Evolutionary conservation across 2,888 invertebrate species (phyloP), one percentile per base, ranked within the genome.

Genomic region (Cremastinae sp.): DNA sequence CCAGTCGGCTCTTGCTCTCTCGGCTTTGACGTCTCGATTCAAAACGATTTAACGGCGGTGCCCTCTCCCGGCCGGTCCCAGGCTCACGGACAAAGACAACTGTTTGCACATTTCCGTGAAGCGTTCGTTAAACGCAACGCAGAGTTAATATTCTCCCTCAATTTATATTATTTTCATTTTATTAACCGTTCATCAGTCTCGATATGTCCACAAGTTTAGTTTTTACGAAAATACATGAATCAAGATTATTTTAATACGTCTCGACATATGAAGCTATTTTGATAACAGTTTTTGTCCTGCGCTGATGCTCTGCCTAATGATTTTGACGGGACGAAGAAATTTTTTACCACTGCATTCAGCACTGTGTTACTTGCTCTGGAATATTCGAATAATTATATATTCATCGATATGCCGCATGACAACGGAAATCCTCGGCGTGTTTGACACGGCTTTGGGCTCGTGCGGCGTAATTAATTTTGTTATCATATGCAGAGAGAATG

Each of bases 381-480:
- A 70, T 45, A 22, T 18, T 5, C n/a, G 22, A 43, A 59, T 69
- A 62, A 68, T 74, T n/a, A n/a, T n/a, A n/a, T 70, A 70, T 70
- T 70, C 59, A 54, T 54, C 53, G 65, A 54, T 45, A 59, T 65
- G 75, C 38, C 70, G 59, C 59, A 65, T 65, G 53, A 56, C 45
- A 59, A 65, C 43, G 53, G 51, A 58, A 74, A 70, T 70, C 59
- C 43, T 70, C 64, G 62, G 22, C 47, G 34, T 61, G 54, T 34
- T 66, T 28, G 41, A 18, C 14, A 7, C 45, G 18, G 51, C 12
- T 56, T 49, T 51, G 38, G 51, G 64, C 64, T 58, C 16, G 56
- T 12, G 61, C 56, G 43, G 28, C 41, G 54, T 65, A 66, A 75
- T 71, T 71, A 75, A 71, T n/a, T n/a, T 75, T 75, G 71, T 71